A percentile compares a stretch with the other conserved stretches of the same genome.
Evolutionary conservation across 2,113 vertebrate species (phyloP).

Genomic region (Nicator chloris): DNA sequence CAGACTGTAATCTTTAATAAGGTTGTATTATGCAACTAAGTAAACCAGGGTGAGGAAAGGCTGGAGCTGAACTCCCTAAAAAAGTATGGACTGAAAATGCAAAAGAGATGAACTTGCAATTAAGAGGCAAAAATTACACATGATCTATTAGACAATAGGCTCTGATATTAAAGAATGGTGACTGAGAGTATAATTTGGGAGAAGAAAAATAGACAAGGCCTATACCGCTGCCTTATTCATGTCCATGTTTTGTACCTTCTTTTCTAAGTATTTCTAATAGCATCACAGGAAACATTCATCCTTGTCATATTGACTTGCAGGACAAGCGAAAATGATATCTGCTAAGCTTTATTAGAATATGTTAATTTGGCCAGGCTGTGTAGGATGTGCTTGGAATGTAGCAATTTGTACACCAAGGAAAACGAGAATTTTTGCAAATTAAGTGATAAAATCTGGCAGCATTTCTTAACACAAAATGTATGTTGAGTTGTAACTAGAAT

Average conservation of each 20-base stretch:
- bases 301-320: not conserved
- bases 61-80: not conserved
- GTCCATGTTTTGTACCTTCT: not conserved
- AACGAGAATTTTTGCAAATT: constrained; percentile 1
- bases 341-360: not conserved
- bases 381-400: constrained; percentile 44
- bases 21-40: constrained; percentile 24
- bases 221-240: not conserved
- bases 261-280: not conserved
- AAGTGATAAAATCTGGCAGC: constrained; percentile 45
- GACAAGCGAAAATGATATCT: not conserved
- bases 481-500: not conserved
- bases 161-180: not conserved
- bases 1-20: constrained; percentile 39
- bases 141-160: not conserved
- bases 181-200: not conserved
- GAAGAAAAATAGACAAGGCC: not conserved
- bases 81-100: not conserved
- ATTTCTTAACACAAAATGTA: constrained; percentile 10
- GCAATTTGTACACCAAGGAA: constrained; percentile 2
- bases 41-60: not conserved
- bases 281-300: not conserved
- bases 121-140: not conserved
- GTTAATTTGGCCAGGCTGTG: constrained; percentile 32
- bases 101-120: not conserved